phyloP scores from a whole-genome alignment of 2,888 invertebrate genomes.

The Cerastoderma edule region DNA sequence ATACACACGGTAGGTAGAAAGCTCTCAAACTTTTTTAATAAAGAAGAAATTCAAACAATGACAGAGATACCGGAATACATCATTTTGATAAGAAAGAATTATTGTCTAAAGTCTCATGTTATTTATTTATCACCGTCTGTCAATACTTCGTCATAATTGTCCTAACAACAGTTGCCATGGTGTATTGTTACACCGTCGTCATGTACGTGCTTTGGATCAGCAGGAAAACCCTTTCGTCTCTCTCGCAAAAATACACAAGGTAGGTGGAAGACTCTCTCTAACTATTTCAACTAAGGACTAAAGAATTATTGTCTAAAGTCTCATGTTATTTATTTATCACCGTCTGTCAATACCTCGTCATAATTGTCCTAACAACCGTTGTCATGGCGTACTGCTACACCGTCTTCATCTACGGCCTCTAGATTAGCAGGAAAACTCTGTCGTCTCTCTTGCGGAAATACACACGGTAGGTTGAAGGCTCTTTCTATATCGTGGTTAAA shows the following conservation, averaged over 20 bases:
- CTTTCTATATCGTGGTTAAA: too few species aligned
- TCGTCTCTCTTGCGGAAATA: constrained; percentile 20
- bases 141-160: constrained; percentile 83
- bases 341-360: constrained; percentile 82
- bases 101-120: too few species aligned
- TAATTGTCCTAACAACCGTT: constrained; percentile 83
- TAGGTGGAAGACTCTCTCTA: too few species aligned
- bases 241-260: too few species aligned
- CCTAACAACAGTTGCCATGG: constrained; percentile 82
- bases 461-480: neutral
- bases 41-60: too few species aligned
- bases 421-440: constrained; percentile 83
- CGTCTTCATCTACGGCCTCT: constrained; percentile 84
- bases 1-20: constrained; percentile 7
- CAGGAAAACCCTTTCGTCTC: constrained; percentile 82
- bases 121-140: too few species aligned
- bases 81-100: too few species aligned
- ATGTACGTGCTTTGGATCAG: constrained; percentile 84
- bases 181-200: constrained; percentile 83
- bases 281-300: too few species aligned
- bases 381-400: constrained; percentile 84
- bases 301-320: too few species aligned
- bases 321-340: too few species aligned
- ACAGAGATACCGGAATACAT: too few species aligned
- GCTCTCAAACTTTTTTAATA: neutral